Base-by-base conservation (phyloP, 2,113 vertebrate genomes). In the Macquaria ambigua region DNA sequence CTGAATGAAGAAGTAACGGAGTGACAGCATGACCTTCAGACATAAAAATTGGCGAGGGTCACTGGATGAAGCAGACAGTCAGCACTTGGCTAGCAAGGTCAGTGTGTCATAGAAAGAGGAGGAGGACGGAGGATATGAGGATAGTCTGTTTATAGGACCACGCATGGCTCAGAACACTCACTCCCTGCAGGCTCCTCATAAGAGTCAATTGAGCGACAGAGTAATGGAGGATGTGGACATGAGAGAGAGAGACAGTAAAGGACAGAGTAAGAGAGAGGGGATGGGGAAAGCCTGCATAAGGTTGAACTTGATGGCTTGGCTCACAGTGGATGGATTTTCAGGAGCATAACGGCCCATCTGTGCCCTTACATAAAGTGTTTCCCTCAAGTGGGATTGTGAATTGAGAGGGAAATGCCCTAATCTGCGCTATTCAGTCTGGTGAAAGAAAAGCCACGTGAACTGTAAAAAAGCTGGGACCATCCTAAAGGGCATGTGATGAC, bases 361-460 rank as follows among this genome's bases (percentile, higher is more conserved):
- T 85, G 77, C 20, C 83, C 86, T 90, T 85, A 93, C 78, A 71
- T 91, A 90, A 93, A 91, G 86, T 68, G 73, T 82, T 92, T 90
- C 87, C 74, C 89, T 85, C 70, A 70, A 90, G 87, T 89, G 81
- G 68, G 62, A 73, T 68, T 90, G 86, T 74, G 81, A 85, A 74
- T 84, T 52, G 69, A 86, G 80, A 89, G 78, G 83, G 81, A 93
- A 92, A 87, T 82, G 69, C 75, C 75, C 71, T 72, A 73, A 86
- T 92, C 83, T 85, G 84, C 7, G 9, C 62, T 58, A 79, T 69
- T 92, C 66, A 77, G 81, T 83, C 83, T 82, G 89, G 50, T 83
- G 84, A 88, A 77, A 87, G 67, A 67, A 82, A 90, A 86, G 53
- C 61, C 67, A 81, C 10, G 53, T 92, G 87, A 93, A 89, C 77